Conservation (phyloP, 2,797 vertebrate genomes). For the Nothura maculosa region DNA sequence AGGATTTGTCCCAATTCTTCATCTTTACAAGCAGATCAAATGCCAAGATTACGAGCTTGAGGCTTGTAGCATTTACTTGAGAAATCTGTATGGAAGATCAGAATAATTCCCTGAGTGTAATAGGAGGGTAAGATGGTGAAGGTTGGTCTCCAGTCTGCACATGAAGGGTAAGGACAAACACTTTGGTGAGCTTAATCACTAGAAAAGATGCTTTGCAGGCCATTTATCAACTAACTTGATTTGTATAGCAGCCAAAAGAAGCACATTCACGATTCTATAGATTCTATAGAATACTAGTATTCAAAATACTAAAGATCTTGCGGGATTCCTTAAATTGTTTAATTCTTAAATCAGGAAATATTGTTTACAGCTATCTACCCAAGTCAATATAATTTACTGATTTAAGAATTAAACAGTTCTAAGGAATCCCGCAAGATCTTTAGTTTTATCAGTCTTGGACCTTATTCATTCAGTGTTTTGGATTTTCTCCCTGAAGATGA, state of each 20-base stretch:
- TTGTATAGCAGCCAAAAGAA: not conserved
- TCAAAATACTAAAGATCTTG: too few relatives aligned
- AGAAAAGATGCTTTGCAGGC: not conserved
- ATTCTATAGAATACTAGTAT: too few relatives aligned
- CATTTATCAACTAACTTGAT: too few relatives aligned
- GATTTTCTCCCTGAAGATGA: not conserved
- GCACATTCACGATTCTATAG: too few relatives aligned
- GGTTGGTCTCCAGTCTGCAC: not conserved
- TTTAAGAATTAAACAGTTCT: not conserved
- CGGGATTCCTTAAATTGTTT: too few relatives aligned
- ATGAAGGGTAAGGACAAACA: not conserved
- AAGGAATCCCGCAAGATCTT: not conserved
- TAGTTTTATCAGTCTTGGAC: not conserved
- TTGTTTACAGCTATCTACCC: too few relatives aligned
- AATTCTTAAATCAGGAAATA: too few relatives aligned
- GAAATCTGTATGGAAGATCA: not conserved
- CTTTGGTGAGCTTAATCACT: not conserved
- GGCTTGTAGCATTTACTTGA: not conserved
- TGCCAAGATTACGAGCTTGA: not conserved
- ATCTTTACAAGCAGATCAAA: not conserved
- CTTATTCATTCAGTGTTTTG: not conserved
- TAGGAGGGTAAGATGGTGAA: not conserved
- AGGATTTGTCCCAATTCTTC: not conserved
- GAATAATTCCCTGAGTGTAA: not conserved
- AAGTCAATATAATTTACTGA: too few relatives aligned